These are phyloP conservation scores for Cheilosia pagana DNA, from an alignment of 2,888 invertebrate species.

Conservation along the genomic window DNA sequence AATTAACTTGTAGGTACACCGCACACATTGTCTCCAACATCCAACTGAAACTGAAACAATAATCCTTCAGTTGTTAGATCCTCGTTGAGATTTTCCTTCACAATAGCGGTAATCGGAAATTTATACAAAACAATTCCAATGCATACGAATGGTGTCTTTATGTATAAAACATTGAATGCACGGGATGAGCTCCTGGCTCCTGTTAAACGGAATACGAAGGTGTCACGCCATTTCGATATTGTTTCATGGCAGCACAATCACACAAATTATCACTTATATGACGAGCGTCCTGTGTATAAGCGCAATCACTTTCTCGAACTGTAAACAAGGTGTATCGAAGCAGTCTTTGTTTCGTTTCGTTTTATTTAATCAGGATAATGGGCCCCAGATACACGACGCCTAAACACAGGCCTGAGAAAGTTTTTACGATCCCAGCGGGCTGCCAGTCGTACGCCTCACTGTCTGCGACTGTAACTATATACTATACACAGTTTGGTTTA, in stretches of 20 bases:
- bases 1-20: conserved; percentile 43
- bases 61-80: conserved; percentile 1
- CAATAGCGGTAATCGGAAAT: conserved; percentile 60
- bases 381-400: conserved; percentile 46
- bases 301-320: conserved; percentile 5
- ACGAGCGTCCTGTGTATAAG: conserved; percentile 23
- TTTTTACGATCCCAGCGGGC: conserved; percentile 51
- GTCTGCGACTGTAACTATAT: background rate
- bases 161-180: conserved; percentile 58
- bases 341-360: conserved; percentile 4
- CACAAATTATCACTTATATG: conserved; percentile 65
- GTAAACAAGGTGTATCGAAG: conserved; percentile 14
- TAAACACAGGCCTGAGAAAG: conserved; percentile 51
- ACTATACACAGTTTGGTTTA: conserved; percentile 51
- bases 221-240: conserved; percentile 46
- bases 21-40: conserved; percentile 2
- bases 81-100: conserved; percentile 19
- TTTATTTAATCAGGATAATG: conserved; percentile 71
- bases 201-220: background rate
- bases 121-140: conserved; percentile 69
- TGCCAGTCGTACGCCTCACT: conserved; percentile 7
- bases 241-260: conserved; percentile 45
- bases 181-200: conserved; percentile 11
- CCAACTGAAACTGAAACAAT: conserved; percentile 6
- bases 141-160: conserved; percentile 61